phyloP scores from a whole-genome alignment of 1,140 invertebrate genomes.

The Magallana ariakensis region DNA sequence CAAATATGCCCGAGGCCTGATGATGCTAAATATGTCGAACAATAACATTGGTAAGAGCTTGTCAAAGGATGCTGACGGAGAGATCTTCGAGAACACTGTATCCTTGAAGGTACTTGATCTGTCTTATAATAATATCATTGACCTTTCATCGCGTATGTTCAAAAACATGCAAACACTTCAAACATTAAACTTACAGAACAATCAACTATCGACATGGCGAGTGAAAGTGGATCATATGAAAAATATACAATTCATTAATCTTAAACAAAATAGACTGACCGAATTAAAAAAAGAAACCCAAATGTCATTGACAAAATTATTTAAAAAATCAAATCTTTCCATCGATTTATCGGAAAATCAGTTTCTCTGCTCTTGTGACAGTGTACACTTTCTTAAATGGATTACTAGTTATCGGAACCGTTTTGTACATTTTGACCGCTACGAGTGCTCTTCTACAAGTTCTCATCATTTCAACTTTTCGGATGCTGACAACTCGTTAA shows the following conservation, averaged over 20 bases:
- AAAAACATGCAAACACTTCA: not conserved
- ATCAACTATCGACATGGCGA: not conserved
- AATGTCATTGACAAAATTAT: not conserved
- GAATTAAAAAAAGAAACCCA: not conserved
- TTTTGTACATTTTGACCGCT: not conserved
- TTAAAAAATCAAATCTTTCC: not conserved
- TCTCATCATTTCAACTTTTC: not conserved
- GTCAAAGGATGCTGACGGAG: not conserved
- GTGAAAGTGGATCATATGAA: not conserved
- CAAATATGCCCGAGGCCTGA: not conserved
- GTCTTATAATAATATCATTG: not conserved
- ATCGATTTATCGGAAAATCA: not conserved
- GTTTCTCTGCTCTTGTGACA: not conserved
- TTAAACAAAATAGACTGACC: not conserved
- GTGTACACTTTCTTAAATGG: not conserved
- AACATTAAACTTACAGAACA: not conserved
- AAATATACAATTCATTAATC: not conserved
- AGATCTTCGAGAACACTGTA: not conserved
- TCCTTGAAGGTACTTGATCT: not conserved
- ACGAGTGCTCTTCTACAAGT: not conserved
- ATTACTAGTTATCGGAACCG: not conserved
- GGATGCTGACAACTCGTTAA: not conserved
- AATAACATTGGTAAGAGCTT: not conserved
- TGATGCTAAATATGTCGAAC: not conserved
- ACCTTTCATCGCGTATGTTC: not conserved